Evolutionary conservation across 2,113 vertebrate genomes (phyloP).

Genomic region (Rhinoderma darwinii): DNA sequence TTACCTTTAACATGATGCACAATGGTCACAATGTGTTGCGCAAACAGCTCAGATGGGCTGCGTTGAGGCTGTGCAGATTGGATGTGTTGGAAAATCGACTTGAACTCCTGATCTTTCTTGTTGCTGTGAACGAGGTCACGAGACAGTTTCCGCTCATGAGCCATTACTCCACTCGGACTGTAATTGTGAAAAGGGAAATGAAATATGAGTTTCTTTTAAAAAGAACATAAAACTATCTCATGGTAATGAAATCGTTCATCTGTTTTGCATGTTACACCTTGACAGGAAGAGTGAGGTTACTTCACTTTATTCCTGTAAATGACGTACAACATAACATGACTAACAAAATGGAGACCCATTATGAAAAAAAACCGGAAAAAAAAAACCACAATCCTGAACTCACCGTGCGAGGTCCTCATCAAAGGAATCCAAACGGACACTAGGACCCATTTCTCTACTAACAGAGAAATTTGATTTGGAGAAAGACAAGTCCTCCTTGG

Average conservation of each 20-base stretch:
- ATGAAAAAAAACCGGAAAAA: neutral
- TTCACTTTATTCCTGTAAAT: too few species aligned
- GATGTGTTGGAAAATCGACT: slow-evolving; percentile 93
- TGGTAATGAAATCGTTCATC: neutral
- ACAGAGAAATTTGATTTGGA: slow-evolving; percentile 80
- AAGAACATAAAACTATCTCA: neutral
- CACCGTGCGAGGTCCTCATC: slow-evolving; percentile 89
- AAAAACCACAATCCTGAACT: slow-evolving; percentile 61
- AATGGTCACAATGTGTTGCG: slow-evolving; percentile 95
- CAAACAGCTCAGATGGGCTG: slow-evolving; percentile 91
- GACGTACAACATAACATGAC: too few species aligned
- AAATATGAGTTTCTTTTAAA: neutral
- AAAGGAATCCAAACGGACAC: slow-evolving; percentile 89
- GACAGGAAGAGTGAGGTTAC: neutral
- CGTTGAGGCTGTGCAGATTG: slow-evolving; percentile 83
- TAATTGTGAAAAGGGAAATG: slow-evolving; percentile 35
- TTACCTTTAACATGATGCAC: slow-evolving; percentile 95
- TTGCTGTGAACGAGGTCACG: slow-evolving; percentile 90
- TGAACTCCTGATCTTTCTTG: slow-evolving; percentile 92
- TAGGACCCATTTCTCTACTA: slow-evolving; percentile 86
- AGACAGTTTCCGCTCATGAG: slow-evolving; percentile 89
- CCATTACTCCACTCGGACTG: slow-evolving; percentile 86
- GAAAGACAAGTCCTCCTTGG: slow-evolving; percentile 77
- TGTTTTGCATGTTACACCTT: neutral
- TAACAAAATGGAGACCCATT: neutral